phyloP scores from a whole-genome alignment of 2,888 invertebrate species.

The Chironomus riparius region DNA sequence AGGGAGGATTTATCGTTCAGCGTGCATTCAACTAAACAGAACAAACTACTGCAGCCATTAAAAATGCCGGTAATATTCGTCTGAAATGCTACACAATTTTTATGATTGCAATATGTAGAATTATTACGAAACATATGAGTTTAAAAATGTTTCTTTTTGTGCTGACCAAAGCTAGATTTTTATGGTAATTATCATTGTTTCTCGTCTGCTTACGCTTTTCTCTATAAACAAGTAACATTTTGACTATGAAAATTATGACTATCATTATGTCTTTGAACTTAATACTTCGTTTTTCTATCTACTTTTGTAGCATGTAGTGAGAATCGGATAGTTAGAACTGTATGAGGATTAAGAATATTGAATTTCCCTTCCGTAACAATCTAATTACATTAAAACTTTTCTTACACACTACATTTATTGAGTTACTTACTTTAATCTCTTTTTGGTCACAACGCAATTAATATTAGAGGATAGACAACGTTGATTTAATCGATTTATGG shows the following conservation, averaged over 20 bases:
- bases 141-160: neutral
- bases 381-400: constrained; percentile 14
- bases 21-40: neutral
- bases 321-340: neutral
- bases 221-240: neutral
- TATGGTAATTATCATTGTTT: neutral
- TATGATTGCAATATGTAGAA: neutral
- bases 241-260: no score
- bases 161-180: neutral
- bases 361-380: neutral
- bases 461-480: neutral
- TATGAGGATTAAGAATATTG: constrained; percentile 13
- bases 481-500: neutral
- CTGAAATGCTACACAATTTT: neutral
- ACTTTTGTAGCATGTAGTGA: neutral
- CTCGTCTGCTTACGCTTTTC: neutral
- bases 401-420: neutral
- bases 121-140: neutral
- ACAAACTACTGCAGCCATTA: neutral
- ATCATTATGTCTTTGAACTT: no score
- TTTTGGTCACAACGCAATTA: no score
- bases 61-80: neutral
- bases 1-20: neutral
- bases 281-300: no score
- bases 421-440: no score